Evolutionary conservation across 2,113 vertebrate species (phyloP), one percentile per base, ranked within the genome.

Genomic region (Taurulus bubalis): DNA sequence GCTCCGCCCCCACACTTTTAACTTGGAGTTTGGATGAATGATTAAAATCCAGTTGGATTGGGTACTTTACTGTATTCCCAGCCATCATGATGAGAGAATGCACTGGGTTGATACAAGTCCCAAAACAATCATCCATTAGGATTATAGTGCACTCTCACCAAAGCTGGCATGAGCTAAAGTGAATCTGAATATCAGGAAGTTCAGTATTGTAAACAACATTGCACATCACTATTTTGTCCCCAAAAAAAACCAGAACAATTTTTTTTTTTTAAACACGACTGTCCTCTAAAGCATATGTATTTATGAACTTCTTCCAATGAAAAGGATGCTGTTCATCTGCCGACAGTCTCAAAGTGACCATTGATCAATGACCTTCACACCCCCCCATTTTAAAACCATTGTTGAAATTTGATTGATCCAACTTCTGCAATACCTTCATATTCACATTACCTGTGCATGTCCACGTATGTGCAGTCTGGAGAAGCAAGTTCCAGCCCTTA

Each of bases 81-180:
- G 83, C 68, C 56, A 28, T 71, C 60, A 63, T 56, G 22, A 69
- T 59, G 3, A 77, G 55, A 51, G 22, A 78, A 77, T 47, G 34
- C 28, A 62, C n/a, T 59, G 22, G 24, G 65, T 59, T 63, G 70
- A 47, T 78, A 58, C 45, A 47, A 75, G 51, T 77, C 75, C 67
- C 68, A 40, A 55, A 81, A 68, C 56, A 86, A 65, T 72, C 62
- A 56, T 76, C 42, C 53, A 49, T 79, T 45, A 72, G 47, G 84
- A 81, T 81, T 64, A 77, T 72, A 56, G 10, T 51, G 60, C 8
- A 24, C 26, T 74, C 45, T 32, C 67, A 64, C 60, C 56, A 74
- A 73, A 63, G 51, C 75, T 71, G 47, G 6, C 53, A 16, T 24
- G 58, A 71, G 65, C 58, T 73, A 16, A 38, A 69, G 22, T 59